Evolutionary conservation across 2,888 invertebrate species (phyloP), one percentile per base, ranked within the genome.

Genomic region (Dilophus febrilis): DNA sequence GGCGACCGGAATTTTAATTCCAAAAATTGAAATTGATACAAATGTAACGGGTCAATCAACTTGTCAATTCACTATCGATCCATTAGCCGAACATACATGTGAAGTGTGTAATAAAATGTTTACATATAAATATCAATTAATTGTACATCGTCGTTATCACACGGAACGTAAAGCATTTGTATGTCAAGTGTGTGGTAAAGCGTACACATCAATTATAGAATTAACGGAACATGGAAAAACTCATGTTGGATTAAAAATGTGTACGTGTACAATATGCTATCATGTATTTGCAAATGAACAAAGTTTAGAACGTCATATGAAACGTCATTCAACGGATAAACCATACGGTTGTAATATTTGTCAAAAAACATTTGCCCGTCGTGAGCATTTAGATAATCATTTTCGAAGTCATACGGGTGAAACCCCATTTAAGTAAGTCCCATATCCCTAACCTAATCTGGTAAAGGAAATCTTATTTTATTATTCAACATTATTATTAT

Each of bases 101-200:
- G 85, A 86, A 59, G 72, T 86, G 44, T 86, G 86, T 52, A 82
- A 83, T 38, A 85, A 86, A 64, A 78, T 82, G 64, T 86, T 86
- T 62, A 83, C 83, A 53, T 86, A 81, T 59, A 75, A 85, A 42
- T 86, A 87, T 62, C 86, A 86, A 57, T 70, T 86, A 43, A 86
- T 86, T 51, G 44, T 45, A 44, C 49, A n/a, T 55, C 71, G 83
- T 53, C 74, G 86, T 50, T 86, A 86, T 61, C 87, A 87, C 53
- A 82, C 79, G 32, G 85, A 86, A 61, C 71, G 79, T 48, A 86
- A 86, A 57, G 85, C 85, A 33, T 85, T 82, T 54, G 81, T 83
- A 44, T 72, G 72, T 58, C 71, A 76, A 69, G 83, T 85, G 30
- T 86, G 85, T 55, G 85, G 85, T 22, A 80, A 83, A 52, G 82